Percentiles rank a stretch among this genome's conserved stretches.
Evolutionary conservation across 2,888 invertebrate genomes (phyloP).

Genomic region (Allophyes oxyacanthae): DNA sequence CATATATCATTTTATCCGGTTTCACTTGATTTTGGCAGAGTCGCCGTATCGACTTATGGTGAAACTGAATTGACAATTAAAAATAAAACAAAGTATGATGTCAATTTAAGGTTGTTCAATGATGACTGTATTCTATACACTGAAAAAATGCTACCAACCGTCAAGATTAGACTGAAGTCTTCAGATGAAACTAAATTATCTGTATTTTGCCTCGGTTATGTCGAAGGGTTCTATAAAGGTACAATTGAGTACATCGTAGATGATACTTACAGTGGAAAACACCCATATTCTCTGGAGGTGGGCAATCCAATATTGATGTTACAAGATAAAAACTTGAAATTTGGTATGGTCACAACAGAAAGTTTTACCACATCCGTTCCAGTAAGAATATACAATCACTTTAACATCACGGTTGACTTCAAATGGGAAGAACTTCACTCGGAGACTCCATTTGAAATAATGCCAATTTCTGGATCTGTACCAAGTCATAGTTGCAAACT

Average conservation of each 20-base stretch:
- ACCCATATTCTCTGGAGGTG: conserved; percentile 73
- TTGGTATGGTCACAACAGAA: conserved; percentile 84
- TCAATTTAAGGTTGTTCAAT: conserved; percentile 65
- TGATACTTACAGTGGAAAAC: conserved; percentile 70
- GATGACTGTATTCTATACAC: conserved; percentile 72
- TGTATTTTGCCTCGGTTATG: conserved; percentile 69
- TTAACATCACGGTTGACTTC: conserved; percentile 74
- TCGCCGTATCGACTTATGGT: conserved; percentile 73
- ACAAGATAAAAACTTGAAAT: conserved; percentile 75
- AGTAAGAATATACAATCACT: conserved; percentile 76
- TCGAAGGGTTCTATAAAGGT: conserved; percentile 67
- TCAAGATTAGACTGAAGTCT: conserved; percentile 67
- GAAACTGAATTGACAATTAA: conserved; percentile 68
- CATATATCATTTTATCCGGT: conserved; percentile 71
- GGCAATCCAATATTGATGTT: conserved; percentile 71
- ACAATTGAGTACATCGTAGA: conserved; percentile 76
- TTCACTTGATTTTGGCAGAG: conserved; percentile 75
- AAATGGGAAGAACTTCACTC: conserved; percentile 71
- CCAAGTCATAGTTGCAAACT: conserved; percentile 73
- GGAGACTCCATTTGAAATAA: conserved; percentile 80
- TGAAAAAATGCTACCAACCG: conserved; percentile 59
- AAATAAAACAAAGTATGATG: conserved; percentile 73
- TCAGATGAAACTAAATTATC: conserved; percentile 60
- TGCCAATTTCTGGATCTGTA: conserved; percentile 72
- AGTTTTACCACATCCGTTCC: conserved; percentile 78